These are phyloP conservation scores for Syngnathus floridae DNA, from an alignment of 2,113 vertebrate genomes.

Conservation along the genomic window DNA sequence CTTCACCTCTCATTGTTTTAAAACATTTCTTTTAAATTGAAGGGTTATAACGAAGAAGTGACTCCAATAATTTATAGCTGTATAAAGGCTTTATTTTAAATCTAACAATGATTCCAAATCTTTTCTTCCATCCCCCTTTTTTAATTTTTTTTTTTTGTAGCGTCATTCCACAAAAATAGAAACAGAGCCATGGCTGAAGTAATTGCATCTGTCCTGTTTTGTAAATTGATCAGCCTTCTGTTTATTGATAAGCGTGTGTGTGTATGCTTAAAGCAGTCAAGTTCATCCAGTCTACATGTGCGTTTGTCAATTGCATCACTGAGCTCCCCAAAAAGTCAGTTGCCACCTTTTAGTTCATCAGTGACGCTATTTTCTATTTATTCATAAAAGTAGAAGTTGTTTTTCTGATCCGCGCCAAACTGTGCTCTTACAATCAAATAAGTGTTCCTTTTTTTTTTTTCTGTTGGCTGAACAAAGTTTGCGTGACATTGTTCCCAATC, in stretches of 20 bases:
- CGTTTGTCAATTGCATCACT: slow-evolving; percentile 6
- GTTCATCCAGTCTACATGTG: not conserved
- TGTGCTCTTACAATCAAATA: slow-evolving; percentile 86
- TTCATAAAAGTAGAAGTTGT: slow-evolving; percentile 58
- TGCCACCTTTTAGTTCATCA: not conserved
- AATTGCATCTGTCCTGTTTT: slow-evolving; percentile 18
- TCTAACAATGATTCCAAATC: slow-evolving; percentile 23
- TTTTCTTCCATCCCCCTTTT: not conserved
- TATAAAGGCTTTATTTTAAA: slow-evolving; percentile 12
- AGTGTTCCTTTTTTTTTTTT: slow-evolving; percentile 81
- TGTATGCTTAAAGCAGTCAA: slow-evolving; percentile 1
- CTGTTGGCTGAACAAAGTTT: slow-evolving; percentile 64
- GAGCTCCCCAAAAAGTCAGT: not conserved
- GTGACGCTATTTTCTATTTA: slow-evolving; percentile 54
- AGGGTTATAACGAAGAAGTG: slow-evolving; percentile 36
- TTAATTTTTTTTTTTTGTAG: slow-evolving; percentile 42
- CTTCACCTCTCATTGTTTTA: slow-evolving; percentile 46
- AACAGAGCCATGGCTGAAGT: not conserved
- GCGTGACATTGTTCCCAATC: slow-evolving; percentile 31
- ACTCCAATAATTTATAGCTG: not conserved
- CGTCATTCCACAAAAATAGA: slow-evolving; percentile 44
- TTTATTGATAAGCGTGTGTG: slow-evolving; percentile 3
- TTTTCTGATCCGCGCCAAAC: slow-evolving; percentile 75
- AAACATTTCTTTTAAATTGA: slow-evolving; percentile 38
- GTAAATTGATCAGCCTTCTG: slow-evolving; percentile 41